Percentiles rank a stretch among this genome's conserved stretches.
These are phyloP conservation scores for Diaperis boleti DNA, from an alignment of 2,888 invertebrate species.

Conservation along the genomic window DNA sequence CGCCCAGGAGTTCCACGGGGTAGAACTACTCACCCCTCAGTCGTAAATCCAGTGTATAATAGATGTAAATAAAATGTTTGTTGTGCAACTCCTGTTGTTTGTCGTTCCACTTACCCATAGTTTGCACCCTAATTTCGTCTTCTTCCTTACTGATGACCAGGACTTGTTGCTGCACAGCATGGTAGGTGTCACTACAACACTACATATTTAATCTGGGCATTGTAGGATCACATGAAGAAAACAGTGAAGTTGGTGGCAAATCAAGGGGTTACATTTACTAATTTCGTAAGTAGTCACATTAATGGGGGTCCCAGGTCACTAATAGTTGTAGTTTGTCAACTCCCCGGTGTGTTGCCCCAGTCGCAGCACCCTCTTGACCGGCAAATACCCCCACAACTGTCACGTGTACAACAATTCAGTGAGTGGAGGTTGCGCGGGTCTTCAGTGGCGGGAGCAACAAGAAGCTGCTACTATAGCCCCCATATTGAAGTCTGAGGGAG, in stretches of 20 bases:
- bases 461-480: constrained; percentile 80
- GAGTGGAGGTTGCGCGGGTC: constrained; percentile 81
- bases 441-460: constrained; percentile 73
- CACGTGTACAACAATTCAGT: constrained; percentile 82
- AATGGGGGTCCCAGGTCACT: background rate
- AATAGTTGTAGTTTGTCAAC: constrained; percentile 77
- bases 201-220: background rate
- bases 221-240: constrained; percentile 75
- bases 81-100: background rate
- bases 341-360: constrained; percentile 93
- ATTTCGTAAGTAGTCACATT: constrained; percentile 74
- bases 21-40: constrained; percentile 66
- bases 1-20: constrained; percentile 81
- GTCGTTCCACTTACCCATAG: background rate
- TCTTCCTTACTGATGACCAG: constrained; percentile 89
- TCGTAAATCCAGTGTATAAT: constrained; percentile 26
- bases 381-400: constrained; percentile 87
- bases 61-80: constrained; percentile 30
- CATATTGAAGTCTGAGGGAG: constrained; percentile 71
- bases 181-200: constrained; percentile 68
- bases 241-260: constrained; percentile 73
- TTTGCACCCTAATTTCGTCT: constrained; percentile 79
- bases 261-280: constrained; percentile 77
- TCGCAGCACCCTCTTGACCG: constrained; percentile 87
- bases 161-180: constrained; percentile 83